Evolutionary conservation across 2,113 vertebrate genomes (phyloP), one percentile per base, ranked within the genome.

Genomic region (Clarias batrachus): DNA sequence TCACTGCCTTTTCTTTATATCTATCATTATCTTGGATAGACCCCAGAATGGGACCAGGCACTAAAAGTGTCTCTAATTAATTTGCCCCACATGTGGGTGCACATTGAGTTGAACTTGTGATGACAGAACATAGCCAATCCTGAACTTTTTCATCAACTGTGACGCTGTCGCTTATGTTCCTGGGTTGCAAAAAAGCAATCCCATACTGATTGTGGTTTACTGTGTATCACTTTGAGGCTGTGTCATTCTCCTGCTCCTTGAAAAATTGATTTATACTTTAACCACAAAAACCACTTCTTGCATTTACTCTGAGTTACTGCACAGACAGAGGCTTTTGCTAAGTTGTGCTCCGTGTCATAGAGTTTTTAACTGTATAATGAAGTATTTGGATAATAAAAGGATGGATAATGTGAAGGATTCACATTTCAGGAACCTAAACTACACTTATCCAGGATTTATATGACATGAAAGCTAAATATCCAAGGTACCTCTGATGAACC

Each of bases 231-330:
- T 77, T 14, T 73, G 30, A 92, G 91, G 91, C 93, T 86, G 88
- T 90, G 91, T 71, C 90, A 80, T 93, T 91, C 91, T 95, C 90
- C 91, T 96, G 91, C 82, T 83, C 91, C 91, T 90, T 33, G 83
- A 63, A 93, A 94, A 94, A 95, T 92, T 89, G 41, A 93, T 94
- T 94, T 92, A 90, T 86, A 85, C 62, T 93, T 90, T 93, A 85
- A 56, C 89, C 81, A 57, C 81, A 83, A 68, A 82, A 70, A 14
- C 7, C 52, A 17, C 27, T 62, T 82, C 48, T 30, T 52, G 62
- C 37, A 13, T 82, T 82, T 23, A 65, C 21, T 12, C 11, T 70
- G 10, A 83, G 48, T 57, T 83, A 70, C n/a, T 56, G 81, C 48
- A 70, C 48, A 19, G 8, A 17, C 14, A 68, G 48, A 70, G 23